These are phyloP conservation scores for Ptychochromis oligacanthus DNA, from an alignment of 2,113 vertebrate species.

Conservation along the genomic window DNA sequence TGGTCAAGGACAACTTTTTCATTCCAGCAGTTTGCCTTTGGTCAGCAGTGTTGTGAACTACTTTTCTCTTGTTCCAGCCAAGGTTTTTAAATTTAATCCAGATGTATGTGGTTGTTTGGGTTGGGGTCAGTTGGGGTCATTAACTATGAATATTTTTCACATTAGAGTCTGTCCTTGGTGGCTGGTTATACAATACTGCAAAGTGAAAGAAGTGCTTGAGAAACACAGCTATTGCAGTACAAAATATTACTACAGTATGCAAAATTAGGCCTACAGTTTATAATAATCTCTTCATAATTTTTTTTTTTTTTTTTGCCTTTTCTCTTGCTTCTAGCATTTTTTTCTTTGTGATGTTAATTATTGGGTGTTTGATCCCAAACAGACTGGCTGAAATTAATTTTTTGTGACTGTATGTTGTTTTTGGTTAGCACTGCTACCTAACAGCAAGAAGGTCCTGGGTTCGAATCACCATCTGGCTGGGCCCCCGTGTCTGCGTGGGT, in stretches of 20 bases:
- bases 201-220: background rate
- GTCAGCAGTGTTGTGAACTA: constrained; percentile 35
- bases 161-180: constrained; percentile 5
- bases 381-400: background rate
- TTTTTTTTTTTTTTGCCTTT: background rate
- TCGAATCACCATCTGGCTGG: too few relatives aligned
- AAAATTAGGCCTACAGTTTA: background rate
- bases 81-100: constrained; percentile 24
- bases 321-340: background rate
- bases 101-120: background rate
- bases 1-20: constrained; percentile 26
- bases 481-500: too few relatives aligned
- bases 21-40: constrained; percentile 15
- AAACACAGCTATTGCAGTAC: background rate
- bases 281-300: background rate
- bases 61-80: background rate
- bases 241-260: background rate
- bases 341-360: too few relatives aligned
- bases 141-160: background rate
- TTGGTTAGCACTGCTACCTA: too few relatives aligned
- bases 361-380: too few relatives aligned
- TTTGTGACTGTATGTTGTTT: background rate
- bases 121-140: background rate
- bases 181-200: background rate
- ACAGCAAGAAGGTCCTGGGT: too few relatives aligned